Base-by-base conservation (phyloP, 2,888 invertebrate species). In the Andrena dorsata region DNA sequence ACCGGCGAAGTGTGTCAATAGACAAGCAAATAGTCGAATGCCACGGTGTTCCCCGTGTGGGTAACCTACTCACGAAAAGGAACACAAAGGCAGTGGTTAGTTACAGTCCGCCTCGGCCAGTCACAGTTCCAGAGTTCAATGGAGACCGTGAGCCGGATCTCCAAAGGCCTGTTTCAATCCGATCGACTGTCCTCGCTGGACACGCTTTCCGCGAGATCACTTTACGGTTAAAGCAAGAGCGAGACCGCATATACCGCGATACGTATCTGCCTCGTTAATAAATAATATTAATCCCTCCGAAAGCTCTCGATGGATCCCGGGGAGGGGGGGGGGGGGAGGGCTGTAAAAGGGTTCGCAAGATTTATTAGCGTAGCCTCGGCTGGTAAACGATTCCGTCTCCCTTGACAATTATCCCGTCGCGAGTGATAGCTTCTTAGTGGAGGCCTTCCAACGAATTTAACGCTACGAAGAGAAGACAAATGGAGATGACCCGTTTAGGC, bases 1-100 rank as follows among this genome's bases (percentile, higher is more conserved):
- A 68, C 86, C 82, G 76, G 78, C 86, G 84, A 91, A 92, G 92
- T 92, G 89, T 92, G 92, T 92, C 92, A 92, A 92, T 92, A 90
- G 92, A 89, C 92, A 89, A 90, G 88, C 90, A 92, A 92, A 92
- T 88, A 89, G 85, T 84, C 90, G 86, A 91, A 89, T 88, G 86
- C 80, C 84, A 68, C 30, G 35, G 20, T 84, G 76, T 68, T 77
- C 28, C 47, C 56, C 61, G 78, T 66, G 74, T 80, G 85, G 61
- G 51, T 87, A 87, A 73, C 73, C 76, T 71, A 77, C 76, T 85
- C 81, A 87, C 81, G 64, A 87, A 87, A 87, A 81, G 60, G 47
- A 71, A 74, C 66, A 74, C 76, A 75, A 69, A 76, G 76, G 60
- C 58, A 58, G 63, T 32, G 30, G 65, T 53, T 69, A 41, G 65